phyloP scores from a whole-genome alignment of 53 echinoderm and acorn worm species.

The Paracentrotus lividus region DNA sequence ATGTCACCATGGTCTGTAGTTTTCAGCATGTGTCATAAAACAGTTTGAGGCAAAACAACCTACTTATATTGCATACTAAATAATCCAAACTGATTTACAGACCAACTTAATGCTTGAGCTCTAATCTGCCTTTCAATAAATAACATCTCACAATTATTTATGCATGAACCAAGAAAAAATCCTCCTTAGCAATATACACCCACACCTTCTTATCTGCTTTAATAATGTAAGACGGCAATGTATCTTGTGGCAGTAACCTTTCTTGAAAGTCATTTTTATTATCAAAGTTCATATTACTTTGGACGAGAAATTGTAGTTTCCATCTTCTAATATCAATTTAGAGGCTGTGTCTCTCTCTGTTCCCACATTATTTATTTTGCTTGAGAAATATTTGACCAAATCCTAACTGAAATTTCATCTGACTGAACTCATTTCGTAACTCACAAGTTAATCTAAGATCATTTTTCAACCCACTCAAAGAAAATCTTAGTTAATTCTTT shows the following conservation, averaged over 20 bases:
- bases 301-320: too few species aligned
- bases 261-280: neutral
- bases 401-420: neutral
- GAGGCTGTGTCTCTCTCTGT: too few species aligned
- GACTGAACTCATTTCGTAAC: neutral
- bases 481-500: neutral
- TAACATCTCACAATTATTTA: neutral
- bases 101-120: neutral
- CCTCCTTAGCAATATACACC: neutral
- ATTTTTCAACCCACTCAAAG: neutral
- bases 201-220: neutral
- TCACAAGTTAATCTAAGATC: neutral
- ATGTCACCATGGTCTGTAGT: neutral
- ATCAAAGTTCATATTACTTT: neutral
- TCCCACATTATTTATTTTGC: neutral
- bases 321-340: too few species aligned
- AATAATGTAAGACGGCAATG: neutral
- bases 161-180: neutral
- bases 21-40: neutral
- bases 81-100: neutral
- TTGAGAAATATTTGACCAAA: neutral
- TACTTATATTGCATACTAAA: neutral
- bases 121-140: neutral
- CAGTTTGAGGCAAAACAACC: neutral
- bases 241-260: too few species aligned